Base-by-base conservation (phyloP, 2,797 vertebrate genomes). In the Poeciliopsis paucimaculata region DNA sequence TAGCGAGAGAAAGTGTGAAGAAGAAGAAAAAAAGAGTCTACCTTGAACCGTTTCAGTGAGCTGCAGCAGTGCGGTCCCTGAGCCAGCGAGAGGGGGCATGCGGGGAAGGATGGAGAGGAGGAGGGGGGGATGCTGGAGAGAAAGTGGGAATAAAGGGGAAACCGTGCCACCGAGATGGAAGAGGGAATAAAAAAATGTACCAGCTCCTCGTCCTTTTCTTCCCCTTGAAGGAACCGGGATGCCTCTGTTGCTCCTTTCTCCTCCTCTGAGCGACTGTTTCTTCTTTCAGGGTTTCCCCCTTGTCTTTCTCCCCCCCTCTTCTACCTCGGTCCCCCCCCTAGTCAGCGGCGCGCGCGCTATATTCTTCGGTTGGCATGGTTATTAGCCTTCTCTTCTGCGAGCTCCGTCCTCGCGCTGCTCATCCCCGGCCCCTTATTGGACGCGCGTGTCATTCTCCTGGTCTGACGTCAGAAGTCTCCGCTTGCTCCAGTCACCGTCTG, bases 381-480 rank as follows among this genome's bases (percentile, higher is more conserved):
- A 94, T 95, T 92, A 92, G 88, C 86, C 89, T 85, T 91, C 90
- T 90, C 53, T 93, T 92, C 89, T 90, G 93, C 92, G 86, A 43
- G 94, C 88, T 84, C 86, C 81, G 86, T 91, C 88, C 91, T 91
- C 87, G 93, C 95, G 93, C 94, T 95, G 94, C 90, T 94, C 96
- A 95, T 96, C 95, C 87, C 82, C 91, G 83, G 78, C 94, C 92
- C 88, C 95, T 95, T 91, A 96, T 96, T 96, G 96, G 96, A 92
- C 94, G 94, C 92, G 94, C 95, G 88, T 94, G 95, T 96, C 95
- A 93, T 95, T 96, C 96, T 96, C 96, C 91, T 90, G 86, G 28
- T 94, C 95, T 98, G 97, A 98, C 97, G 97, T 98, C 96, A 98
- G 93, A 94, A 96, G 95, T 95, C 95, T 95, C 96, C 95, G 93